A percentile compares a stretch with the other conserved stretches of the same genome.
Evolutionary conservation across 1,140 invertebrate genomes (phyloP).

Genomic region (roundworm (Caenorhabditis elegans)): DNA sequence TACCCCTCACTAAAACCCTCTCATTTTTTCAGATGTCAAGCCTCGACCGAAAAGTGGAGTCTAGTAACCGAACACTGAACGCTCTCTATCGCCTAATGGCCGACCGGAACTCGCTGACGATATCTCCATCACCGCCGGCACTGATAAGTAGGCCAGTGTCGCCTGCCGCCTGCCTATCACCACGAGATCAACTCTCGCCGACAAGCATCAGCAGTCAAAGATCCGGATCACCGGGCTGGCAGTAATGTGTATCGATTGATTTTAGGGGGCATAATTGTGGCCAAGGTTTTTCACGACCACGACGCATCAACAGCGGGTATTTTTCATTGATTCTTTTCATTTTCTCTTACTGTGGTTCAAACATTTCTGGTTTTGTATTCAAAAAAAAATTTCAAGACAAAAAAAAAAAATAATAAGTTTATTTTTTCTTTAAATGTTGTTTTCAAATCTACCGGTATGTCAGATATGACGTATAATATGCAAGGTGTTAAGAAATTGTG

Average conservation of each 20-base stretch:
- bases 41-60: conserved; percentile 37
- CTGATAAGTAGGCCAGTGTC: conserved; percentile 1
- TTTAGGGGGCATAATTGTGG: no score
- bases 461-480: no score
- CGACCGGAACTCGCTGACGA: conserved; percentile 32
- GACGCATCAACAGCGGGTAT: no score
- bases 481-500: no score
- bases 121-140: conserved; percentile 2
- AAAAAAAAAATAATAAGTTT: no score
- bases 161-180: conserved; percentile 3
- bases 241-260: no score
- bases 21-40: conserved; percentile 24
- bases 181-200: not conserved
- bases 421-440: no score
- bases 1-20: no score
- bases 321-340: not conserved
- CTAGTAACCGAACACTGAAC: conserved; percentile 27
- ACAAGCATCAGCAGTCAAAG: conserved; percentile 14
- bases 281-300: no score
- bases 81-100: conserved; percentile 30
- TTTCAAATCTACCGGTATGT: no score
- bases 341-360: not conserved
- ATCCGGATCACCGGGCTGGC: not conserved
- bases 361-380: not conserved
- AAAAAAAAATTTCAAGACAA: no score